Conservation (phyloP, 2,888 invertebrate species). For the Drosophila ezoana region DNA sequence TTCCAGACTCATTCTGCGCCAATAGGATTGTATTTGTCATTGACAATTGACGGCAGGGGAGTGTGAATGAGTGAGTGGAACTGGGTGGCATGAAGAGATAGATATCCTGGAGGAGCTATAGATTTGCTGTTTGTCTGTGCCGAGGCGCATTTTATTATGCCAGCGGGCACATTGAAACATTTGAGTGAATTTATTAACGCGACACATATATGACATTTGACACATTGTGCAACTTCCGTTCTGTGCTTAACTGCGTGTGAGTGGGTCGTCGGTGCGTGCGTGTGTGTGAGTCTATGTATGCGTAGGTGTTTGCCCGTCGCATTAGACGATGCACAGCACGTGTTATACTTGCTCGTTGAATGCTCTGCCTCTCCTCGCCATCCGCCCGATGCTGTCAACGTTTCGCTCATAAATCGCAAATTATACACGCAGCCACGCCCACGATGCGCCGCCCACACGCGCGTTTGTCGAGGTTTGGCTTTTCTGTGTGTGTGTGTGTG, state of each 20-base stretch:
- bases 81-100: too few relatives aligned
- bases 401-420: slow-evolving; percentile 76
- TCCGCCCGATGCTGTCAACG: slow-evolving; percentile 51
- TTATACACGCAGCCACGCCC: slow-evolving; percentile 75
- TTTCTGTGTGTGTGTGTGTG: slow-evolving; percentile 33
- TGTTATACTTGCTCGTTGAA: slow-evolving; percentile 52
- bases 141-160: slow-evolving; percentile 64
- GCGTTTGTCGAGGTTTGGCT: slow-evolving; percentile 51
- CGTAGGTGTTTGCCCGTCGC: slow-evolving; percentile 63
- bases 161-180: slow-evolving; percentile 73
- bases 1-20: slow-evolving; percentile 59
- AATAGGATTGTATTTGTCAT: slow-evolving; percentile 42
- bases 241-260: slow-evolving; percentile 32
- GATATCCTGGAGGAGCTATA: slow-evolving; percentile 11
- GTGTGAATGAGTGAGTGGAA: too few relatives aligned
- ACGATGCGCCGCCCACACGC: slow-evolving; percentile 28
- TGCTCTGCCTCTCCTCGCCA: not conserved
- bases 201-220: slow-evolving; percentile 77
- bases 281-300: slow-evolving; percentile 9
- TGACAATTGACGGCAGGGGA: slow-evolving; percentile 36
- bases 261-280: not conserved
- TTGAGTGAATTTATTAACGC: slow-evolving; percentile 81
- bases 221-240: slow-evolving; percentile 74
- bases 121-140: slow-evolving; percentile 44
- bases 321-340: slow-evolving; percentile 76